Base-by-base conservation (phyloP, 2,888 invertebrate genomes). In the Hypolimnas misippus region DNA sequence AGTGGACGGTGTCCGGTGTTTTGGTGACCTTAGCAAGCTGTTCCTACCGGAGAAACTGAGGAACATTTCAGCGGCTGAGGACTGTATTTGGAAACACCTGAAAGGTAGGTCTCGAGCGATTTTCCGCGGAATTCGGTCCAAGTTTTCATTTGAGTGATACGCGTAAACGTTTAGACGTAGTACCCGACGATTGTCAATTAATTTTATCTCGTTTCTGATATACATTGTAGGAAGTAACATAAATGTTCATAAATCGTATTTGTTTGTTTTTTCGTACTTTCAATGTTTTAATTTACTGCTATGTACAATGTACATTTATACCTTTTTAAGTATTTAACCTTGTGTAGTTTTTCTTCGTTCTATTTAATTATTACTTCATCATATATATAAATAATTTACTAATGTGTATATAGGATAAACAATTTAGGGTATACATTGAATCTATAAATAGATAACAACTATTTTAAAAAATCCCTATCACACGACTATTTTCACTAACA, bases 41-140 rank as follows among this genome's bases (percentile, higher is more conserved):
- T 81, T 75, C 81, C 77, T 76, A 73, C 74, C 76, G 78, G 78
- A 75, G 86, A 90, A 89, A 84, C 87, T 90, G 89, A 87, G 90
- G 89, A 88, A 87, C 84, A 79, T 88, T 76, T 79, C 86, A 76
- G 75, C 77, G 62, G 25, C n/a, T 25, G 86, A 86, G 78, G 82
- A 86, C 77, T 87, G 84, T 74, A 82, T 90, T 83, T 89, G 90
- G 87, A 88, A 85, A 86, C 89, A 89, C 81, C 82, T 90, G 73
- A 87, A 88, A 89, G 91, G 91, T 90, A 82, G 78, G 86, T 62
- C 67, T 69, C 67, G 52, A 61, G 62, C 55, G 50, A 62, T 67
- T 71, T 70, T 72, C 54, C 63, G 55, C 62, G 59, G 75, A 81
- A 79, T 82, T 83, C 81, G 83, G 84, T 85, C 82, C 84, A 84